Percentiles rank a stretch among this genome's conserved stretches.
Conservation (phyloP, 2,113 vertebrate species). For the Apaloderma vittatum region DNA sequence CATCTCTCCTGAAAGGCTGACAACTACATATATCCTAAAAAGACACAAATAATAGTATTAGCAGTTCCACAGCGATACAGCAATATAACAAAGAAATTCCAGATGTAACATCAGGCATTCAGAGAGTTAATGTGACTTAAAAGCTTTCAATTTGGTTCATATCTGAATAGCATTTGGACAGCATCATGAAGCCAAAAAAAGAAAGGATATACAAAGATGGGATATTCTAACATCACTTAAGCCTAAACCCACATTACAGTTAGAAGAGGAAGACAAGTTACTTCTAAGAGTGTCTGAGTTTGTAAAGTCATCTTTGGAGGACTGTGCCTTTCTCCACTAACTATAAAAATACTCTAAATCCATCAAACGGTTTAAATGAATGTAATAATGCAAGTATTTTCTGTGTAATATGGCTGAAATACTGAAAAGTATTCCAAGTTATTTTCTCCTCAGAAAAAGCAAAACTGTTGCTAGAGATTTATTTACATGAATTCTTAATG, state of each 20-base stretch:
- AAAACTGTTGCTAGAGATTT: not conserved
- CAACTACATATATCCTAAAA: not conserved
- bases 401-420: not conserved
- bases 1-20: not conserved
- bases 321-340: not conserved
- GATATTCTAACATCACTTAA: not conserved
- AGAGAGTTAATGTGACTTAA: not conserved
- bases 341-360: conserved; percentile 6
- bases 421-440: not conserved
- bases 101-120: not conserved
- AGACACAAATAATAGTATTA: not conserved
- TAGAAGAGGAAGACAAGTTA: not conserved
- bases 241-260: not conserved
- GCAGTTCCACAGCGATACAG: not conserved
- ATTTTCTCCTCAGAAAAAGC: not conserved
- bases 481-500: not conserved
- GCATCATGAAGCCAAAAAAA: conserved; percentile 20
- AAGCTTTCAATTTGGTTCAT: not conserved
- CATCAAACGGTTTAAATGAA: not conserved
- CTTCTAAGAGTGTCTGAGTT: not conserved
- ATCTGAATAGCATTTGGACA: conserved; percentile 14
- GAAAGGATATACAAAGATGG: not conserved
- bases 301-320: not conserved
- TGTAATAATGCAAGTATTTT: not conserved
- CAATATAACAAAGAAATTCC: not conserved